Percentiles rank a stretch among this genome's conserved stretches.
Conservation (phyloP, 2,888 invertebrate species). For the Troglohyphantes excavatus region DNA sequence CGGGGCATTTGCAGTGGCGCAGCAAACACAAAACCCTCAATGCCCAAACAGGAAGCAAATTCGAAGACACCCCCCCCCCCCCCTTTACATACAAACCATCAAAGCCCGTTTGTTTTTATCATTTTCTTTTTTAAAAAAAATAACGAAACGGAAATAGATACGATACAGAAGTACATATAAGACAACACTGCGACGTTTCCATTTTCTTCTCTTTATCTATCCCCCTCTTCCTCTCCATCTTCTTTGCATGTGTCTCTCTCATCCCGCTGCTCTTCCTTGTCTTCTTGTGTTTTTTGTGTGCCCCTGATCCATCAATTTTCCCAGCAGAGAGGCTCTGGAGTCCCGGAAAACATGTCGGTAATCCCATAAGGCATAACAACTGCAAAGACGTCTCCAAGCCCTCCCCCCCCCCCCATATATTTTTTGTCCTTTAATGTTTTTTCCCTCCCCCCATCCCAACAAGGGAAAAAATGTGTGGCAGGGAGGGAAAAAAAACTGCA, state of each 20-base stretch:
- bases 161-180: slow-evolving; percentile 32
- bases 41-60: slow-evolving; percentile 25
- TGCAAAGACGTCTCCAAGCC: slow-evolving; percentile 57
- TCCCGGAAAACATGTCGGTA: slow-evolving; percentile 74
- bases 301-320: slow-evolving; percentile 76
- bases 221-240: slow-evolving; percentile 29
- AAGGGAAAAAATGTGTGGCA: slow-evolving; percentile 35
- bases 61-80: slow-evolving; percentile 37
- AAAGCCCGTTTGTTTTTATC: slow-evolving; percentile 29
- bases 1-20: slow-evolving; percentile 35
- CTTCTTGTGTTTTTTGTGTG: slow-evolving; percentile 25
- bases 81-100: slow-evolving; percentile 36
- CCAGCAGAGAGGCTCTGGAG: slow-evolving; percentile 52
- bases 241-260: slow-evolving; percentile 59
- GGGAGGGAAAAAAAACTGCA: slow-evolving; percentile 16
- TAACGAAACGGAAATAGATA: slow-evolving; percentile 58
- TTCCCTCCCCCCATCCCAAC: slow-evolving; percentile 12
- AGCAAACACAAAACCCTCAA: slow-evolving; percentile 41
- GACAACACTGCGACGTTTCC: slow-evolving; percentile 27
- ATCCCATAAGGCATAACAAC: slow-evolving; percentile 78
- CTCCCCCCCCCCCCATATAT: neutral
- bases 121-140: slow-evolving; percentile 6
- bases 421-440: slow-evolving; percentile 13
- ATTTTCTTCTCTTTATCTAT: slow-evolving; percentile 41
- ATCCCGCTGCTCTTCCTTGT: slow-evolving; percentile 18